Percentiles rank a stretch among this genome's conserved stretches.
phyloP scores from a whole-genome alignment of 2,113 vertebrate genomes.

The Hyperoodon ampullatus region DNA sequence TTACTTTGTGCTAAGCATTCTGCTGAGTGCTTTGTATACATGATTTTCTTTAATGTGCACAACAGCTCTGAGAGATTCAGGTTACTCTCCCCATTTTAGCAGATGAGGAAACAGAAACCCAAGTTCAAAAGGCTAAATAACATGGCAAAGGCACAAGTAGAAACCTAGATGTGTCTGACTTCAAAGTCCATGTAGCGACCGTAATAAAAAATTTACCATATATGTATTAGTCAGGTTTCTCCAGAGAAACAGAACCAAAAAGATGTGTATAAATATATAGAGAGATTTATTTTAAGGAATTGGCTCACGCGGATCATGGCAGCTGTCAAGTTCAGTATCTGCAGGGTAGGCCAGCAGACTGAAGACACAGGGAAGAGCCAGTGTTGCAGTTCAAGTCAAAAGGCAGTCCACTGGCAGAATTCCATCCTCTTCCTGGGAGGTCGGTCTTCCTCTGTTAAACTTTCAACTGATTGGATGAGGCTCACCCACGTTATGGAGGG shows the following conservation, averaged over 20 bases:
- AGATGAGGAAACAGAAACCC: constrained; percentile 30
- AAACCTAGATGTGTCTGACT: background rate
- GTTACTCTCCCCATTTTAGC: constrained; percentile 31
- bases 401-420: background rate
- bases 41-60: constrained; percentile 22
- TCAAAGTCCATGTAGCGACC: background rate
- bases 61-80: background rate
- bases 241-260: background rate
- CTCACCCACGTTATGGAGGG: background rate
- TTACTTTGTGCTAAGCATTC: constrained; percentile 8
- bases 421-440: background rate
- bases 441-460: background rate
- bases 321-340: background rate
- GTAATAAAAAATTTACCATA: background rate
- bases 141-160: constrained; percentile 2
- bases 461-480: background rate
- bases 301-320: background rate
- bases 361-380: background rate
- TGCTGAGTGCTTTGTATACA: background rate
- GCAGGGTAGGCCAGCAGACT: background rate
- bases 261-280: background rate
- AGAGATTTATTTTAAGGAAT: background rate
- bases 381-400: background rate
- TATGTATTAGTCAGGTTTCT: background rate
- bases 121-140: background rate